Evolutionary conservation across 92 coral and sea anemone species (phyloP).

Genomic region (Bergia sp.): DNA sequence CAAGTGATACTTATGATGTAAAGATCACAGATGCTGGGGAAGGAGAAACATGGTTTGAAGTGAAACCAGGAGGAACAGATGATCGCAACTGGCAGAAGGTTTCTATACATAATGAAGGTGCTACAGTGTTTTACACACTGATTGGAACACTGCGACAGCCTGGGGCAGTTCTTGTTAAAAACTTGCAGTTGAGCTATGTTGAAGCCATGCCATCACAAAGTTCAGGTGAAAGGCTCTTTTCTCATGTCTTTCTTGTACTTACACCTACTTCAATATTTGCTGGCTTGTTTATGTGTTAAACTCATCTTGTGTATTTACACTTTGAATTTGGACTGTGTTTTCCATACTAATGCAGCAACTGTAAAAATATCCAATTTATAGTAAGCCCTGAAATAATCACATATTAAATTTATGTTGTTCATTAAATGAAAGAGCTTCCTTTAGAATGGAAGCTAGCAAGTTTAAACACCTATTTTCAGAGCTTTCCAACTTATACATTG

Average conservation of each 20-base stretch:
- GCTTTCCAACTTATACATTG: too few species aligned
- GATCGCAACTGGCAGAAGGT: background rate
- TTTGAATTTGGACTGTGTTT: background rate
- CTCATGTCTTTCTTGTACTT: background rate
- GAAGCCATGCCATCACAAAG: background rate
- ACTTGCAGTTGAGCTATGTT: conserved; percentile 16
- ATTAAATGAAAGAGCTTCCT: too few species aligned
- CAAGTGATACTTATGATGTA: conserved; percentile 6
- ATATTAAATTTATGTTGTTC: too few species aligned
- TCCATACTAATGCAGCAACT: background rate
- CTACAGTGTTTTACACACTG: conserved; percentile 14
- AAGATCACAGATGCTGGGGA: conserved; percentile 8
- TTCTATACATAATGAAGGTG: background rate
- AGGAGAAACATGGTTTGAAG: conserved; percentile 25
- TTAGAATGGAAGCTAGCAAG: too few species aligned
- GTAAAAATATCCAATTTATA: background rate
- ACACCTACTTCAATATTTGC: background rate
- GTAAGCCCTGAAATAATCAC: too few species aligned
- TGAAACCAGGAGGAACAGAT: background rate
- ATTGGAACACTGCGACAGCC: conserved; percentile 26
- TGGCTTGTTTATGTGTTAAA: background rate
- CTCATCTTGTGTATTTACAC: background rate
- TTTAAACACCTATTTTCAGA: too few species aligned
- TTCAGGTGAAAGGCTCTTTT: background rate
- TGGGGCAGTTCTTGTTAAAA: conserved; percentile 31